Conservation (phyloP, 2,797 vertebrate species). For the Rallus crepitans region DNA sequence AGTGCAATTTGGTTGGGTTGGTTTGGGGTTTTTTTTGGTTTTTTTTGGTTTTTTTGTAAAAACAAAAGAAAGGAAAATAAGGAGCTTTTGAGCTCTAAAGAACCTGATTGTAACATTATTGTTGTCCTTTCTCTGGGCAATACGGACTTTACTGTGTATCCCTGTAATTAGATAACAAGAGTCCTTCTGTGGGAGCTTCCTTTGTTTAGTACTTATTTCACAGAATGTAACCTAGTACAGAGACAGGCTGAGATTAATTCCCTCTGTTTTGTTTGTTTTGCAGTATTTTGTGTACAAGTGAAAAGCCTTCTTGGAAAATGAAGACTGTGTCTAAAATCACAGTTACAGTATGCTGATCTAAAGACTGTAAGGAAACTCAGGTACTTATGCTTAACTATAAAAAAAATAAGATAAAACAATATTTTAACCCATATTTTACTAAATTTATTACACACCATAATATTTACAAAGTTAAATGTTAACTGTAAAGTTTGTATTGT, state of each 20-base stretch:
- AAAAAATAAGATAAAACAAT: constrained; percentile 79
- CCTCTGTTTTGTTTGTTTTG: constrained; percentile 50
- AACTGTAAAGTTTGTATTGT: constrained; percentile 75
- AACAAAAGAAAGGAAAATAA: constrained; percentile 34
- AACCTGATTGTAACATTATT: constrained; percentile 64
- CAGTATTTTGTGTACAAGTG: constrained; percentile 68
- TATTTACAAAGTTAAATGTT: constrained; percentile 81
- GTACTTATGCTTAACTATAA: constrained; percentile 75
- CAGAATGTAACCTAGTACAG: constrained; percentile 49
- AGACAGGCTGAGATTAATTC: constrained; percentile 59
- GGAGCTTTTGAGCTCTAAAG: constrained; percentile 63
- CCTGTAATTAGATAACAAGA: constrained; percentile 19
- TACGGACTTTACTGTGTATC: constrained; percentile 60
- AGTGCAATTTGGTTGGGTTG: constrained; percentile 34
- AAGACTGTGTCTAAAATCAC: constrained; percentile 59
- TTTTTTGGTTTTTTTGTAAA: constrained; percentile 26
- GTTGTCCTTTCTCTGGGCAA: constrained; percentile 77
- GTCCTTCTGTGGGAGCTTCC: constrained; percentile 36
- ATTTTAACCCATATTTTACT: constrained; percentile 78
- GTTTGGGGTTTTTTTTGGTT: not conserved
- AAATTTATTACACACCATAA: constrained; percentile 77
- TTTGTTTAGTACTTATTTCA: constrained; percentile 59
- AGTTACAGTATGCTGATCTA: constrained; percentile 68
- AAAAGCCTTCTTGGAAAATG: constrained; percentile 67
- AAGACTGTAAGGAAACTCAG: constrained; percentile 61